Evolutionary conservation across 2,113 vertebrate genomes (phyloP).

Genomic region (Austrofundulus limnaeus): DNA sequence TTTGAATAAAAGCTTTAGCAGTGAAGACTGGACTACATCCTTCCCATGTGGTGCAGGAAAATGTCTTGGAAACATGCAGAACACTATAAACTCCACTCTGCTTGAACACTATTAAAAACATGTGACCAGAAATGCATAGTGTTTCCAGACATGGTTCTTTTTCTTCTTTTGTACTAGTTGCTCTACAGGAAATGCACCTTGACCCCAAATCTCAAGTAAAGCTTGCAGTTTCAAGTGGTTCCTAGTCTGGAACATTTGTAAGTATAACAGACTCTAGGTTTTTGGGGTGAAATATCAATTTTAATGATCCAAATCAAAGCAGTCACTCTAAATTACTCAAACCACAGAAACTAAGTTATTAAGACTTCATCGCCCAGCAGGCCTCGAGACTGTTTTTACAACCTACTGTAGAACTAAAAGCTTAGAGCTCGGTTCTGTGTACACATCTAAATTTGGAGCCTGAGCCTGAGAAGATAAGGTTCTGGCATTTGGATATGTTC

Average conservation of each 20-base stretch:
- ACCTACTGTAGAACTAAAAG: constrained; percentile 25
- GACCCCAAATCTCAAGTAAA: constrained; percentile 52
- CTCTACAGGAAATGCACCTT: constrained; percentile 66
- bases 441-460: constrained; percentile 54
- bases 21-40: constrained; percentile 45
- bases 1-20: constrained; percentile 69
- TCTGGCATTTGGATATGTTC: constrained; percentile 49
- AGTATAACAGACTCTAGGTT: not conserved
- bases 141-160: constrained; percentile 44
- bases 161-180: constrained; percentile 2
- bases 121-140: constrained; percentile 42
- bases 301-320: not conserved
- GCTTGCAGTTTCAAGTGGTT: not conserved
- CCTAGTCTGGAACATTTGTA: constrained; percentile 10
- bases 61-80: constrained; percentile 59
- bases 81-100: constrained; percentile 28
- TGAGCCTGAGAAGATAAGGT: constrained; percentile 41
- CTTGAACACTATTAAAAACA: constrained; percentile 42
- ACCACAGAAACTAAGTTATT: not conserved
- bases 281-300: constrained; percentile 4
- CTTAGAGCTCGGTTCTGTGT: constrained; percentile 19
- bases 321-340: constrained; percentile 15
- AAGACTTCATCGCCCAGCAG: constrained; percentile 12
- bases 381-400: constrained; percentile 32
- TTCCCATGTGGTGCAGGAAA: constrained; percentile 56